phyloP scores from a whole-genome alignment of 2,797 vertebrate species.

The Danio choprae region DNA sequence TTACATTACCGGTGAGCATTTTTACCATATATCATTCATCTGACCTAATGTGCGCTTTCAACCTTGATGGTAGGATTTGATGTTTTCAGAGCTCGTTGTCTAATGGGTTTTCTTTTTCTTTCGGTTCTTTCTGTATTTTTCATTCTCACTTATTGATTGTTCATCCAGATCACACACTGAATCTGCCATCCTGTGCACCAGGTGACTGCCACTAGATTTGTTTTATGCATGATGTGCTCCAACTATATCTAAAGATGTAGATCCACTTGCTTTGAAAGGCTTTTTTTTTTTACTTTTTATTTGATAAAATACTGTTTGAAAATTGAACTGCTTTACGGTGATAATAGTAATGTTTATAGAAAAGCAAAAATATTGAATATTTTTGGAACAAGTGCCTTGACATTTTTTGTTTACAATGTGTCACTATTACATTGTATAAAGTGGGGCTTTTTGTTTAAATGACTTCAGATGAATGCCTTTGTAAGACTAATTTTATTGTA shows the following conservation, averaged over 20 bases:
- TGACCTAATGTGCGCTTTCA: constrained; percentile 36
- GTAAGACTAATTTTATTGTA: constrained; percentile 75
- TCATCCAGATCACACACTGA: constrained; percentile 16
- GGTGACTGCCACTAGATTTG: background rate
- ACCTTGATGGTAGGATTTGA: constrained; percentile 57
- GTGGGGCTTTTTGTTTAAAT: constrained; percentile 69
- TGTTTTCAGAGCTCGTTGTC: constrained; percentile 39
- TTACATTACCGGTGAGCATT: constrained; percentile 70
- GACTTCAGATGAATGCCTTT: constrained; percentile 71
- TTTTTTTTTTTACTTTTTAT: constrained; percentile 59
- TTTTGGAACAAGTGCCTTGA: constrained; percentile 53
- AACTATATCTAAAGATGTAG: constrained; percentile 69
- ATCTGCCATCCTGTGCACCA: constrained; percentile 23
- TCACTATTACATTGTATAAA: constrained; percentile 5
- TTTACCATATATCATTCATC: constrained; percentile 65
- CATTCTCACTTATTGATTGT: background rate
- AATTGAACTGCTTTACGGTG: constrained; percentile 71
- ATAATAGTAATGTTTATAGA: constrained; percentile 77
- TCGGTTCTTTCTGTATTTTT: constrained; percentile 20
- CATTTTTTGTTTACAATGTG: constrained; percentile 39
- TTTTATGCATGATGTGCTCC: constrained; percentile 64
- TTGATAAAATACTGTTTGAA: constrained; percentile 62
- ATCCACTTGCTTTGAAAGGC: constrained; percentile 75
- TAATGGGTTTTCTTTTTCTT: background rate
- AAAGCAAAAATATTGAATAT: constrained; percentile 66